Conservation (phyloP, 2,888 invertebrate genomes). For the Scaptomyza parva region DNA sequence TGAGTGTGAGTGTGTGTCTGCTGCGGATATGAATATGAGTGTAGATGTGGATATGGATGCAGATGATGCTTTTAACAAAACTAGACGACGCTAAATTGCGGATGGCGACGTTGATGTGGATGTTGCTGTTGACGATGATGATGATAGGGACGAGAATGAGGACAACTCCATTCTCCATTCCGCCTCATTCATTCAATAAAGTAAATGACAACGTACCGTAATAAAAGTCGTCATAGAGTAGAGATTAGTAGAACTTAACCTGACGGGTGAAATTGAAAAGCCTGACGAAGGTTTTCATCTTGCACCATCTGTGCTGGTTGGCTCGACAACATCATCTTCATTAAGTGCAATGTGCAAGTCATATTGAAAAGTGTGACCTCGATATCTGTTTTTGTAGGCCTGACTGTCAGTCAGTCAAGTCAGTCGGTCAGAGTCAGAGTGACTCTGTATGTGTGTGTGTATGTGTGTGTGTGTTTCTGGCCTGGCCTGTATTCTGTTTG, state of each 20-base stretch:
- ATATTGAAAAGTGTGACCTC: constrained; percentile 55
- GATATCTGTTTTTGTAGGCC: constrained; percentile 45
- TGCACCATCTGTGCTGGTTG: constrained; percentile 9
- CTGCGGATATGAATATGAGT: not conserved
- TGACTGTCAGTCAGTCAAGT: constrained; percentile 2
- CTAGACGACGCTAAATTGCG: constrained; percentile 53
- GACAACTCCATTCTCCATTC: constrained; percentile 39
- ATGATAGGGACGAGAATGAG: constrained; percentile 21
- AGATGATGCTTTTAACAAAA: constrained; percentile 54
- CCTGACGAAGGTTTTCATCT: constrained; percentile 28
- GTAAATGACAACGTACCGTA: constrained; percentile 64
- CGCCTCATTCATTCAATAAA: constrained; percentile 50
- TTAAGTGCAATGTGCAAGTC: constrained; percentile 56
- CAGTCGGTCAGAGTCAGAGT: not conserved
- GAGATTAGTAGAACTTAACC: constrained; percentile 56
- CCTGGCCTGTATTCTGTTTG: constrained; percentile 28
- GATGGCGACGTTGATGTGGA: constrained; percentile 21
- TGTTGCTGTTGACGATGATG: constrained; percentile 12
- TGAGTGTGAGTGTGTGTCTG: constrained; percentile 24
- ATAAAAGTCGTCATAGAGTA: constrained; percentile 45
- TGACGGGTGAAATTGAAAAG: constrained; percentile 60
- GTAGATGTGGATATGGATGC: constrained; percentile 3
- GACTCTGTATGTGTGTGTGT: too few relatives aligned
- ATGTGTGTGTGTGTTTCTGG: not conserved
- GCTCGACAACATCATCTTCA: constrained; percentile 56